Evolutionary conservation across 2,113 vertebrate species (phyloP).

Genomic region (Ceyx melanurus): DNA sequence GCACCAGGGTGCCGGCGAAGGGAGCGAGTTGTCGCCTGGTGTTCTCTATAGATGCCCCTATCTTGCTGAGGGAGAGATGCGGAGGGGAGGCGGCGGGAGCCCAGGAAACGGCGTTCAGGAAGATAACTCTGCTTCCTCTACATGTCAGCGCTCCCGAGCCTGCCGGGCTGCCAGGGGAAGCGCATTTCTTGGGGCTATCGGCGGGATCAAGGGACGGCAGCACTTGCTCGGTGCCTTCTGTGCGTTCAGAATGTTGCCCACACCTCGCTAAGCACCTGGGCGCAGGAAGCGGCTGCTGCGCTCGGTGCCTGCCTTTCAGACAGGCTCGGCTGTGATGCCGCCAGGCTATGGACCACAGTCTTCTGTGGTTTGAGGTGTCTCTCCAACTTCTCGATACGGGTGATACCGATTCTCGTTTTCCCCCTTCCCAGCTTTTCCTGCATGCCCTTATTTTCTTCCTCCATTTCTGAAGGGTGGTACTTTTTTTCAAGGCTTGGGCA

Average conservation of each 20-base stretch:
- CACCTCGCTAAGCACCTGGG: rapidly evolving
- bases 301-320: neutral
- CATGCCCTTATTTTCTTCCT: too few relatives aligned
- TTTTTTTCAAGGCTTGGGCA: neutral
- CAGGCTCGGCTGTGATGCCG: neutral
- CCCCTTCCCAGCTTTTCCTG: rapidly evolving
- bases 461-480: neutral
- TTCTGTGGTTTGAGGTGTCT: too few relatives aligned
- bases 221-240: neutral
- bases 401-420: neutral
- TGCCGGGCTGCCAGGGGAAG: neutral
- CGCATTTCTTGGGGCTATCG: rapidly evolving
- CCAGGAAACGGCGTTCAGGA: neutral
- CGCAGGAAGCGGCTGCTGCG: neutral
- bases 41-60: neutral
- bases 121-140: neutral
- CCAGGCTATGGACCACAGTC: rapidly evolving
- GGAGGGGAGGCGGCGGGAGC: neutral
- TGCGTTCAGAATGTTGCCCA: neutral
- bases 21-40: neutral
- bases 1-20: neutral
- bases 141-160: neutral
- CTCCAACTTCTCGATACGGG: rapidly evolving
- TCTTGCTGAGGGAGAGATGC: neutral
- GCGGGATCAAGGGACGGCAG: neutral